These are phyloP conservation scores for Jacana jacana DNA, from an alignment of 2,113 vertebrate genomes.

Conservation along the genomic window DNA sequence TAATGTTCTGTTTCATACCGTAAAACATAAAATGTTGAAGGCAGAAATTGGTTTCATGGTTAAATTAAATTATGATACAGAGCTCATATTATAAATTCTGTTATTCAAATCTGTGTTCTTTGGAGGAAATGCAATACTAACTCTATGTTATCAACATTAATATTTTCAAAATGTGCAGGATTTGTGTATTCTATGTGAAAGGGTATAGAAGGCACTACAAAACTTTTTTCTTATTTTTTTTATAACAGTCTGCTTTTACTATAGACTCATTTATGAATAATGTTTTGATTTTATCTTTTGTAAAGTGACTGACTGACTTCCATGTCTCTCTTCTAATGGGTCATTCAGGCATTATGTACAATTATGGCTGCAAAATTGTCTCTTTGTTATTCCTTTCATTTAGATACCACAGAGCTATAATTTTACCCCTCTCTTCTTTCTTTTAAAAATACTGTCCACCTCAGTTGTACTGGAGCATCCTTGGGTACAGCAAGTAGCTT, in stretches of 20 bases:
- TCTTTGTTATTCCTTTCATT: background rate
- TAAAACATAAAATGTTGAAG: constrained; percentile 68
- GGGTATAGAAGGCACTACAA: background rate
- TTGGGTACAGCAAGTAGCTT: background rate
- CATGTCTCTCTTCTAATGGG: background rate
- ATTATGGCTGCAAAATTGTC: background rate
- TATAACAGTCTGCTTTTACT: background rate
- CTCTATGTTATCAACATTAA: background rate
- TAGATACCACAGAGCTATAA: background rate
- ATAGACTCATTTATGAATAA: background rate
- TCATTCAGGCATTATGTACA: background rate
- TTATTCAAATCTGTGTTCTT: constrained; percentile 38
- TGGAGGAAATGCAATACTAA: constrained; percentile 5
- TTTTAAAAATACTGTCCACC: background rate
- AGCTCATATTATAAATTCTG: constrained; percentile 28
- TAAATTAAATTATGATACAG: constrained; percentile 65
- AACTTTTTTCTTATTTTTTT: background rate
- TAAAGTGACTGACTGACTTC: background rate
- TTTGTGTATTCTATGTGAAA: background rate
- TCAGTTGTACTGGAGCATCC: background rate
- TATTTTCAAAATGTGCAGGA: constrained; percentile 19
- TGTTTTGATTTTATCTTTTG: background rate
- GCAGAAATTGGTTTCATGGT: constrained; percentile 61
- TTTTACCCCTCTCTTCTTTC: background rate
- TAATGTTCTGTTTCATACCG: constrained; percentile 63